A percentile compares a stretch with the other conserved stretches of the same genome.
Conservation (phyloP, 1,140 invertebrate genomes). For the Drosophila azteca region DNA sequence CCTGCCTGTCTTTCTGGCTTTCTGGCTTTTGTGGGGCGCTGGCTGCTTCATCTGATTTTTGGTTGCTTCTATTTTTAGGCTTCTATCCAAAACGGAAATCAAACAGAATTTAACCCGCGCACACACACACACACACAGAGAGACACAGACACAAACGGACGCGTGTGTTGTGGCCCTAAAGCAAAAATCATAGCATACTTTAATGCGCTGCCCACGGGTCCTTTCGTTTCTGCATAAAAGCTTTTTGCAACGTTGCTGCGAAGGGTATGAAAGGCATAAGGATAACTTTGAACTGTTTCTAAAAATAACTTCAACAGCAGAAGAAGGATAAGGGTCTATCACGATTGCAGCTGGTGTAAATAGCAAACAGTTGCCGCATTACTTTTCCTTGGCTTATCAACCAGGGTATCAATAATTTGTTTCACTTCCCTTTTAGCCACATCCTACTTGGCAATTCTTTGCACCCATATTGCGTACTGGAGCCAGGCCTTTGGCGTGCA, state of each 20-base stretch:
- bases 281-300: too few relatives aligned
- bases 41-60: conserved; percentile 25
- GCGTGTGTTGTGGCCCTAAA: conserved; percentile 1
- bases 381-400: too few relatives aligned
- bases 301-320: too few relatives aligned
- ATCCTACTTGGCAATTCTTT: conserved; percentile 17
- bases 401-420: too few relatives aligned
- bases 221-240: conserved; percentile 9
- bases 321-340: too few relatives aligned
- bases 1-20: neutral
- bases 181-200: conserved; percentile 53
- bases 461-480: too few relatives aligned
- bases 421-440: conserved; percentile 3
- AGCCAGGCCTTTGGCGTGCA: neutral
- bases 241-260: neutral
- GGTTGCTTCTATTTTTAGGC: conserved; percentile 38
- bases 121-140: conserved; percentile 6
- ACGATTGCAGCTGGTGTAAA: too few relatives aligned
- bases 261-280: too few relatives aligned
- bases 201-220: conserved; percentile 29
- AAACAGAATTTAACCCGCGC: conserved; percentile 38
- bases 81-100: conserved; percentile 51
- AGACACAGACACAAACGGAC: conserved; percentile 1
- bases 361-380: neutral
- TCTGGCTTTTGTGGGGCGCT: neutral